These are phyloP conservation scores for Pyrocephalus nanus DNA, from an alignment of 2,797 vertebrate species.

Conservation along the genomic window DNA sequence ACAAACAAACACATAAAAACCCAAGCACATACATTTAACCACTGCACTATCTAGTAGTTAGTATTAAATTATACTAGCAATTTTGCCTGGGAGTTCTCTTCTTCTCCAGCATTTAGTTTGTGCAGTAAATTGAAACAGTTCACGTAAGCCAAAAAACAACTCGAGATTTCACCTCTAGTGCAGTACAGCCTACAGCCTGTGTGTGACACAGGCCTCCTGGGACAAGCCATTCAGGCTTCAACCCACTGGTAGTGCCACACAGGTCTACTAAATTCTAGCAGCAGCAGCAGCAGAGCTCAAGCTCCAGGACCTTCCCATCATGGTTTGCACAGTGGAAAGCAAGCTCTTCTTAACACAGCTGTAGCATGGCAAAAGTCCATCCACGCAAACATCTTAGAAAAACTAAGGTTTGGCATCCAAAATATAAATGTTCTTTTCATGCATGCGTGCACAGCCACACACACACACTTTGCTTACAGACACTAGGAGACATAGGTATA, in stretches of 20 bases:
- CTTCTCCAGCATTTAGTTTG: neutral
- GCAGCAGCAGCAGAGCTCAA: neutral
- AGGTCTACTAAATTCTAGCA: neutral
- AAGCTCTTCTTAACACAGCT: neutral
- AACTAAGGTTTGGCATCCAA: neutral
- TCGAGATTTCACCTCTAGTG: neutral
- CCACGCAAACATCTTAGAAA: neutral
- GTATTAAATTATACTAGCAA: neutral
- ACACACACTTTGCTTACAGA: neutral
- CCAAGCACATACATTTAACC: neutral
- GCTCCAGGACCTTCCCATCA: neutral
- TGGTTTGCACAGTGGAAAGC: neutral
- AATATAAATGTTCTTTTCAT: neutral
- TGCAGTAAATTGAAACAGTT: neutral
- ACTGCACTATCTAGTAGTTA: neutral
- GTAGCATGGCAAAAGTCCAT: neutral
- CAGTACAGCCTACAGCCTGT: neutral
- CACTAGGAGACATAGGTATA: neutral
- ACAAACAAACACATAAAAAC: neutral
- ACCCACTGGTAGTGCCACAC: neutral
- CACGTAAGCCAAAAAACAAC: neutral
- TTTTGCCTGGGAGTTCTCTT: neutral
- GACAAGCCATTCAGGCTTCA: neutral
- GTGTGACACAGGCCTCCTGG: neutral
- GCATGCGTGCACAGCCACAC: accelerated